Evolutionary conservation across 1,140 invertebrate species (phyloP).

Genomic region (Contarinia nasturtii): DNA sequence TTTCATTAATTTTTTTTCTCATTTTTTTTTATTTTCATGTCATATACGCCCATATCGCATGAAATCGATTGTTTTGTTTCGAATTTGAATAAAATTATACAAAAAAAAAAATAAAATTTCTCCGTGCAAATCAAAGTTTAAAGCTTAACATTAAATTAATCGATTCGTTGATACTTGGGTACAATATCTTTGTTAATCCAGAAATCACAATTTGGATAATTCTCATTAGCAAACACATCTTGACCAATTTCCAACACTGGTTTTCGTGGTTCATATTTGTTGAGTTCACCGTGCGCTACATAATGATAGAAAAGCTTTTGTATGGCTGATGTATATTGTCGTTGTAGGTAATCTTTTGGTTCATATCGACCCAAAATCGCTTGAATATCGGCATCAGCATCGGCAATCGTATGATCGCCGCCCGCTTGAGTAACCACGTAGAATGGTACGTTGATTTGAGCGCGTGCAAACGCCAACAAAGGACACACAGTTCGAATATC

Average conservation of each 20-base stretch:
- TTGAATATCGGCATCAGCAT: conserved; percentile 45
- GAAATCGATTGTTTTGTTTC: too few species aligned
- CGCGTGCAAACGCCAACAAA: conserved; percentile 37
- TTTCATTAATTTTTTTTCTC: too few species aligned
- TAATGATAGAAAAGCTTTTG: conserved; percentile 65
- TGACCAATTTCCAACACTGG: conserved; percentile 45
- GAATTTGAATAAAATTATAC: too few species aligned
- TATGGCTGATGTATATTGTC: conserved; percentile 53
- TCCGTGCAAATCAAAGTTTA: too few species aligned
- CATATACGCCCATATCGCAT: too few species aligned
- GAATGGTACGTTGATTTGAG: conserved; percentile 38
- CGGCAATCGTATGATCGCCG: conserved; percentile 31
- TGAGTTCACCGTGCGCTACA: conserved; percentile 47
- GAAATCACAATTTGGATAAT: conserved; percentile 49
- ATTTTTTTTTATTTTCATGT: too few species aligned
- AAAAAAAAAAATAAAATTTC: too few species aligned
- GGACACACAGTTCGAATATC: conserved; percentile 65
- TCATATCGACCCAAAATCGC: conserved; percentile 61
- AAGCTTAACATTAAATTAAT: conserved; percentile 9
- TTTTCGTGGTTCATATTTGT: conserved; percentile 28
- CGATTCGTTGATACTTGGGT: conserved; percentile 37
- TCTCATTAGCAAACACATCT: conserved; percentile 35
- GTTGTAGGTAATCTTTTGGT: conserved; percentile 44
- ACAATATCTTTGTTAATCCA: conserved; percentile 56
- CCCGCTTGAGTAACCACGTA: conserved; percentile 49